Evolutionary conservation across 2,797 vertebrate species (phyloP).

Genomic region (Tapera naevia): DNA sequence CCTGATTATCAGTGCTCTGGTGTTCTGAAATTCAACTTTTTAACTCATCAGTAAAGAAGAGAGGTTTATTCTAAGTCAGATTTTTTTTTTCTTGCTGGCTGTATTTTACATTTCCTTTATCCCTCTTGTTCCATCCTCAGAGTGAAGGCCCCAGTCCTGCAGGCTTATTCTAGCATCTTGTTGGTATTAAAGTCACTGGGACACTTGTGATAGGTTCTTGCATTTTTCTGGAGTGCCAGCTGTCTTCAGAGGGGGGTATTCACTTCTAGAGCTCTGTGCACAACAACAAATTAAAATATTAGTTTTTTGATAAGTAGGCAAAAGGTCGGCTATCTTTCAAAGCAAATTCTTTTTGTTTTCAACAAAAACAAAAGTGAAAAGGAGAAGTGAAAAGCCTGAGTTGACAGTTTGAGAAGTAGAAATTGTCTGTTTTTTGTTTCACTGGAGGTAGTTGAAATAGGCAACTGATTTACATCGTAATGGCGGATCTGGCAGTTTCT

Average conservation of each 20-base stretch:
- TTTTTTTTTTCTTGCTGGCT: not conserved
- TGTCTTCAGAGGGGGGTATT: not conserved
- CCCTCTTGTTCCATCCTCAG: not conserved
- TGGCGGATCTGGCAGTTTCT: not conserved
- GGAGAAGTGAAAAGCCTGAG: not conserved
- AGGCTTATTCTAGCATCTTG: accelerated
- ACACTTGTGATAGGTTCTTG: not conserved
- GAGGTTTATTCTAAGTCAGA: not conserved
- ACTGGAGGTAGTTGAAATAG: not conserved
- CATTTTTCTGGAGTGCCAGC: accelerated
- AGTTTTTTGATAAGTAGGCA: not conserved
- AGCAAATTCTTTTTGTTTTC: not conserved
- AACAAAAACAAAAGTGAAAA: too few relatives aligned
- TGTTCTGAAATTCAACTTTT: not conserved
- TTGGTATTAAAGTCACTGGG: not conserved
- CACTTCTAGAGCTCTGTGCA: not conserved
- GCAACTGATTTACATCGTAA: not conserved
- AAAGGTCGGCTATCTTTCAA: not conserved
- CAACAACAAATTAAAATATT: not conserved
- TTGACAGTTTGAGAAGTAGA: not conserved
- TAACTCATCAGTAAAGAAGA: not conserved
- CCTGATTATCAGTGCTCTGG: not conserved
- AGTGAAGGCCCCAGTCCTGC: accelerated
- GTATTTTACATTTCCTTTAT: not conserved
- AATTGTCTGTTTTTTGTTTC: not conserved